Percentiles rank a stretch among this genome's conserved stretches.
Evolutionary conservation across 2,113 vertebrate genomes (phyloP).

Genomic region (Kryptolebias marmoratus): DNA sequence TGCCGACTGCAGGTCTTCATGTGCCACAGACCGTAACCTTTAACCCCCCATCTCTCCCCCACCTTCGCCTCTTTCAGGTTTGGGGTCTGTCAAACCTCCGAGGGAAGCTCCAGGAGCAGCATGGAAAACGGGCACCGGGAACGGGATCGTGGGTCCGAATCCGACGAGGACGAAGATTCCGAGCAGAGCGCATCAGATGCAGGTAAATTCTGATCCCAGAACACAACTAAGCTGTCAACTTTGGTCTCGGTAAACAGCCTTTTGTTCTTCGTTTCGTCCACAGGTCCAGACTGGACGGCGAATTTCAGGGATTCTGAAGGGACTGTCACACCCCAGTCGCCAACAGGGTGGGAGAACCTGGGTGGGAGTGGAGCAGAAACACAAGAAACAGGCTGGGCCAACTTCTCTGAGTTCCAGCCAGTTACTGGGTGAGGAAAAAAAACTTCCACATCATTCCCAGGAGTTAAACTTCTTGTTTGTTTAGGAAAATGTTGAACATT

Average conservation of each 20-base stretch:
- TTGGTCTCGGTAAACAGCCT: neutral
- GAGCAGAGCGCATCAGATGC: constrained; percentile 54
- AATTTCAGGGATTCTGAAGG: constrained; percentile 83
- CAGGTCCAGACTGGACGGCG: constrained; percentile 85
- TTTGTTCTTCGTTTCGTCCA: neutral
- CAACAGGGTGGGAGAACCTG: constrained; percentile 83
- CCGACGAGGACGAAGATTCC: constrained; percentile 72
- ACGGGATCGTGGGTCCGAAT: constrained; percentile 73
- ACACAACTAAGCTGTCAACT: neutral
- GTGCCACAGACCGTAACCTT: neutral
- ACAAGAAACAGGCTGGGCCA: constrained; percentile 89
- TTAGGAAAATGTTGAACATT: no score
- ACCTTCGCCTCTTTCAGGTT: constrained; percentile 79
- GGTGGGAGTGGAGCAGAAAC: constrained; percentile 40
- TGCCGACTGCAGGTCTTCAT: neutral
- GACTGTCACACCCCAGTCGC: constrained; percentile 68
- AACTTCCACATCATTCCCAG: neutral
- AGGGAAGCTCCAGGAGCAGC: constrained; percentile 81
- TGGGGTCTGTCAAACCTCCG: constrained; percentile 84
- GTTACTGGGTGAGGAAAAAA: constrained; percentile 86
- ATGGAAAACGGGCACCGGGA: constrained; percentile 83
- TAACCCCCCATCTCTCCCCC: neutral
- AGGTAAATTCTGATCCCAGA: constrained; percentile 47
- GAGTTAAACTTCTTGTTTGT: no score
- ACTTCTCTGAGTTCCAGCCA: constrained; percentile 92